Evolutionary conservation across 2,797 vertebrate genomes (phyloP), one percentile per base, ranked within the genome.

Genomic region (Pyrocephalus nanus): DNA sequence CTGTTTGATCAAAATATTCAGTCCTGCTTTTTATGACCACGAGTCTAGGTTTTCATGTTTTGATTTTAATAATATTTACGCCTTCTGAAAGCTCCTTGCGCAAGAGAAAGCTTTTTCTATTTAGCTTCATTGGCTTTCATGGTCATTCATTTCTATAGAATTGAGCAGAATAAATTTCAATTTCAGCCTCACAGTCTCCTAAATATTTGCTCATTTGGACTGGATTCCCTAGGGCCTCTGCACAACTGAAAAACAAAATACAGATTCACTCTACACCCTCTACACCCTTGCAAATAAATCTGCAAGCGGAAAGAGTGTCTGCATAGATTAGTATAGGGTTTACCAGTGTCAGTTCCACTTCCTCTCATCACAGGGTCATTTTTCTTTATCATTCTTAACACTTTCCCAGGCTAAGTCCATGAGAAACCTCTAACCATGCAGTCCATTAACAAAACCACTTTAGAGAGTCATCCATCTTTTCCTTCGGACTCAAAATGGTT

Each of bases 51-150:
- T 78, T 71, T 84, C 70, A 34, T 64, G 27, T 55, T 92, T 86
- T 69, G 48, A 38, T 90, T 95, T 91, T 85, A 90, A 80, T 73
- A 76, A 72, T 89, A 79, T 87, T 93, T 94, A 83, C 57, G 27
- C 22, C 20, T 80, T 82, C 66, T 76, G 72, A 97, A 93, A 87
- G 13, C 40, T 86, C 19, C 60, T 51, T 65, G n/a, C 22, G 30
- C 77, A 38, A 6, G 5, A 95, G 55, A 91, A 92, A 87, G 36
- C 34, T 77, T 43, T 29, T 67, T 91, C 70, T 90, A 25, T 89
- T 91, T 79, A 86, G 45, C 36, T 88, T 26, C 69, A 43, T 27
- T 74, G 19, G 36, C 11, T 75, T 88, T 70, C 86, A 62, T 18
- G n/a, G 19, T 47, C 25, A 77, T 75, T 94, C 26, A 61, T 61